Evolutionary conservation across 2,113 vertebrate genomes (phyloP).

Genomic region (Sinocyclocheilus anshuiensis): DNA sequence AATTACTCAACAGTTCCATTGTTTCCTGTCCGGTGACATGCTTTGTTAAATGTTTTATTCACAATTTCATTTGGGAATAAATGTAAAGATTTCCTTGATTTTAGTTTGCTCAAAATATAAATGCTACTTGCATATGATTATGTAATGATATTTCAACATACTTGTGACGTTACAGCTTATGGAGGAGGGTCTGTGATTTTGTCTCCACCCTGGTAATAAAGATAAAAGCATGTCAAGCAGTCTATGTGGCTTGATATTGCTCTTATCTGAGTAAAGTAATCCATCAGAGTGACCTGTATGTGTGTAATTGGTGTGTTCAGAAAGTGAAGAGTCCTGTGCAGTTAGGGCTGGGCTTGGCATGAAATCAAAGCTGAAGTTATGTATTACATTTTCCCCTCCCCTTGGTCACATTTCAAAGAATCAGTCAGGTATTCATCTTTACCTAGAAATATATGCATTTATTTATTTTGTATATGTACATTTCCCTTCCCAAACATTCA

Average conservation of each 20-base stretch:
- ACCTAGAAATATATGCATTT: background rate
- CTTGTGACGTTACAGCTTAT: constrained; percentile 35
- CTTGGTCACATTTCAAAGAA: background rate
- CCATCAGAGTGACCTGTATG: constrained; percentile 44
- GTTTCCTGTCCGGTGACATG: background rate
- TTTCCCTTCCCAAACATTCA: background rate
- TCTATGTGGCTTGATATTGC: constrained; percentile 39
- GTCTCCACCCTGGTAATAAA: constrained; percentile 53
- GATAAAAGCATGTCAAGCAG: constrained; percentile 61
- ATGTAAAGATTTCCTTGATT: background rate
- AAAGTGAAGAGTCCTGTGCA: background rate
- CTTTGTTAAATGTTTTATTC: background rate
- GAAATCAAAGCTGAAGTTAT: background rate
- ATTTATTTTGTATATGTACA: background rate
- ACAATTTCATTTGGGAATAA: background rate
- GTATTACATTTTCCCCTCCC: constrained; percentile 2
- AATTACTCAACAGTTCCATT: background rate
- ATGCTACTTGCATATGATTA: constrained; percentile 6
- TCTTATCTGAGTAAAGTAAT: constrained; percentile 57
- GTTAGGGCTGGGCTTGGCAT: background rate
- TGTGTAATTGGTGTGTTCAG: constrained; percentile 29
- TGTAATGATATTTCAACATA: constrained; percentile 37
- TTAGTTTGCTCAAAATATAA: background rate
- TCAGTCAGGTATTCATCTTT: constrained; percentile 11
- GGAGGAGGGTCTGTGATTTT: constrained; percentile 44